Evolutionary conservation across 2,797 vertebrate species (phyloP), one percentile per base, ranked within the genome.

Genomic region (Sebastes dallii): DNA sequence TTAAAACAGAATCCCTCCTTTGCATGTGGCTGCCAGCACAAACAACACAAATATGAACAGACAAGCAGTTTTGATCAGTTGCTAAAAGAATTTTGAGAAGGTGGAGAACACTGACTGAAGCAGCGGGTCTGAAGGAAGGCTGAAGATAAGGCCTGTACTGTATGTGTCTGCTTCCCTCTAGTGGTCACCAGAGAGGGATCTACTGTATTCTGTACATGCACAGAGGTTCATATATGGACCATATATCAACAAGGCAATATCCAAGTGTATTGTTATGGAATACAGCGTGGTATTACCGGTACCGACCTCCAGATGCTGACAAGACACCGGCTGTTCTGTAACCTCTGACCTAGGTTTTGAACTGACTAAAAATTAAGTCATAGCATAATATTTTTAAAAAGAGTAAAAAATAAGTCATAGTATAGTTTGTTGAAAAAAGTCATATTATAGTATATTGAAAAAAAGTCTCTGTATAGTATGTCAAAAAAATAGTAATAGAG

Each of bases 131-230:
- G 8, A 67, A 18, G 16, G 25, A 39, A 9, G 8, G 11, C 24
- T 64, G 18, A 20, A n/a, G 10, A 16, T 6, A 0, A 25, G 11
- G 39, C 9, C 60, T 70, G 46, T 18, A 54, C 24, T 32, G n/a
- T 62, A 4, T 59, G 82, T 30, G 36, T 86, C 61, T 92, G 83
- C 39, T 66, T 62, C 90, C 87, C 82, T 81, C 93, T 91, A 75
- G 89, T 91, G 92, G 90, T 62, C 12, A 6, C 4, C 8, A 46
- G n/a, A 50, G 20, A 34, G 32, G 18, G 6, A 12, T 25, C 10
- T 55, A 2, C 18, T 18, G 12, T 12, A 20, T 22, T 1, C 8
- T 24, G 16, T 14, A 10, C n/a, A 42, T 9, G 4, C 24, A 46
- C 2, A 46, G n/a, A 9, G 46, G 5, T 6, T 18, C n/a, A 54